Conservation (phyloP, 2,888 invertebrate species). For the Conistra vaccinii region DNA sequence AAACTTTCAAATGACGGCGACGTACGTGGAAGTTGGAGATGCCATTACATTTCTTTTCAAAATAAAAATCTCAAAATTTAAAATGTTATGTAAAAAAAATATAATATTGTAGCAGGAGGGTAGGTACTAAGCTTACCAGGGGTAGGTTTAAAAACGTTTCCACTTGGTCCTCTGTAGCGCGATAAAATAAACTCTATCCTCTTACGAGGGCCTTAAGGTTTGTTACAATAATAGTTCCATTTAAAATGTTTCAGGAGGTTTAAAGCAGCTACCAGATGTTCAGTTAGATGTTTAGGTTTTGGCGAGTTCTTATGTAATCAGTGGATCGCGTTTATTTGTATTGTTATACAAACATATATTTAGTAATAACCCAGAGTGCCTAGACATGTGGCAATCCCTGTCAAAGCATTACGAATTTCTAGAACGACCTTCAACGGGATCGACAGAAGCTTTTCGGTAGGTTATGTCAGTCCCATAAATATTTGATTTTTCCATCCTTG, state of each 20-base stretch:
- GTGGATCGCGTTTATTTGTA: background rate
- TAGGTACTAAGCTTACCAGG: background rate
- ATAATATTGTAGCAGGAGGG: background rate
- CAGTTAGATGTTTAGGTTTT: slow-evolving; percentile 9
- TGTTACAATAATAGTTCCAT: slow-evolving; percentile 44
- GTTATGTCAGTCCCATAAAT: background rate
- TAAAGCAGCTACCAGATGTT: slow-evolving; percentile 3
- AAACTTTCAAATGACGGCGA: background rate
- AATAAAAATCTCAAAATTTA: background rate
- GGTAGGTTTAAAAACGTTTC: slow-evolving; percentile 41
- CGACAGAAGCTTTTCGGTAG: background rate
- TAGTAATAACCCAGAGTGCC: background rate
- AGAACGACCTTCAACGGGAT: background rate
- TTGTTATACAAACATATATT: background rate
- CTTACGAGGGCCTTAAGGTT: slow-evolving; percentile 39
- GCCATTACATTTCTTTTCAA: background rate
- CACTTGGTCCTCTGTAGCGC: slow-evolving; percentile 14
- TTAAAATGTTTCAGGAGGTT: slow-evolving; percentile 29
- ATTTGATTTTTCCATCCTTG: background rate
- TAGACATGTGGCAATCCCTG: background rate
- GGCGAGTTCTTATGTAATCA: background rate
- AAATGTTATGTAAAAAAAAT: background rate
- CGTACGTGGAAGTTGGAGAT: background rate
- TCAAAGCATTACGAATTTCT: background rate
- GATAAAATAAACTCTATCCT: slow-evolving; percentile 55